Base-by-base conservation (phyloP, 2,797 vertebrate genomes). In the Mus spretus region DNA sequence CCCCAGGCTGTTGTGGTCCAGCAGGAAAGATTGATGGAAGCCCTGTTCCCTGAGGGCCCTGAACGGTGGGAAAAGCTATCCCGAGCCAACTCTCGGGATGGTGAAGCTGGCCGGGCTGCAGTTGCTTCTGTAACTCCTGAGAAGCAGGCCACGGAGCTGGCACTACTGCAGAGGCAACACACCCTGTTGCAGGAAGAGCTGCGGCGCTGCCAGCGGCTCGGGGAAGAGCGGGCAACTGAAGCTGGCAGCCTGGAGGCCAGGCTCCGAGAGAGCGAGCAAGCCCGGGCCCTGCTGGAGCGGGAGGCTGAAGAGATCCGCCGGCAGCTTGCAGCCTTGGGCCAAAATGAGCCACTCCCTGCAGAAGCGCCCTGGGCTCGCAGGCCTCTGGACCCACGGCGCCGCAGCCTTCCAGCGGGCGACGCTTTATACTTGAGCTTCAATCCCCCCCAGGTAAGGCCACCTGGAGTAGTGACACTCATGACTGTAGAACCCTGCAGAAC, bases 101-200 rank as follows among this genome's bases (percentile, higher is more conserved):
- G 98, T 8, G 97, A 98, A 28, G 83, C 83, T 0, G 79, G 96
- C 96, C 91, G 97, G 44, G 55, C 50, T 0, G 96, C 34, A 13
- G 81, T 93, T 7, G 3, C 20, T 19, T 80, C 97, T 0, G 75
- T 14, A 17, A 86, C 95, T 26, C 89, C 98, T 0, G 98, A 98
- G 11, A 98, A 98, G 12, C 98, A 98, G 24, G 98, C 98, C 4
- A 99, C 99, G 0, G 99, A 99, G 83, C 98, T 99, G 97, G 98
- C 98, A 0, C 97, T 99, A 20, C 98, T 99, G 67, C 99, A 99
- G 96, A 98, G 99, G 26, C 99, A 99, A 19, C 99, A 99, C 37
- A 96, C 98, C 0, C 98, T 99, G 57, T 96, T 99, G 88, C 99
- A 99, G 98, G 99, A 99, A 75, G 99, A 99, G 98, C 98, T 99